Base-by-base conservation (phyloP, 2,888 invertebrate genomes). In the Nysson spinosus region DNA sequence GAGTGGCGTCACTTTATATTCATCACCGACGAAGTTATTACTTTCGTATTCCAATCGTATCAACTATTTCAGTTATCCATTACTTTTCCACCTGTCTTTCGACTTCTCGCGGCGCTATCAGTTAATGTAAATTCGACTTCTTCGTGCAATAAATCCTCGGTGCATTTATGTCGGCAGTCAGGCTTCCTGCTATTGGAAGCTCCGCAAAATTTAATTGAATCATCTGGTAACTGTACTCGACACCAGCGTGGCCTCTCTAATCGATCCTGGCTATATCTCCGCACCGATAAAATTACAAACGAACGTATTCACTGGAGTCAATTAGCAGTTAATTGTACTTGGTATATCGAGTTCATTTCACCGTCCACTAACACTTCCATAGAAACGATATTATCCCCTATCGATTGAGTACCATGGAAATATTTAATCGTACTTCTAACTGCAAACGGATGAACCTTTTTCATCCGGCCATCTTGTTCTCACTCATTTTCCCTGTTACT, bases 301-400 rank as follows among this genome's bases (percentile, higher is more conserved):
- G 47, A 63, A 50, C 52, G 22, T 26, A 47, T 49, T 37, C 49
- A 35, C 35, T 43, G 39, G 17, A 39, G 50, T 46, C 62, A 55
- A 62, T 64, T 62, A 65, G 42, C 47, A 30, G 34, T 28, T 56
- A 32, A 58, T 66, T 58, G 47, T 65, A 40, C 35, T 12, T 35
- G 4, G 11, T 24, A n/a, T 7, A 3, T 14, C 35, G 35, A 35
- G n/a, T 24, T 24, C 24, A 5, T 28, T 19, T 28, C 6, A 12
- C 5, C 2, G 9, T 9, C 11, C 16, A 0, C 14, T 52, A 39
- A 14, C 34, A 26, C 11, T 35, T n/a, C 12, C 7, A 4, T 7
- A 20, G 12, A 16, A 1, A 0, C n/a, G 6, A 5, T 12, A 34
- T 11, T 6, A 30, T 30, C 51, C 28, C 30, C 30, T 4, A 1